A percentile compares a stretch with the other conserved stretches of the same genome.
Evolutionary conservation across 1,140 invertebrate species (phyloP).

Genomic region (Drosophila arizonae): DNA sequence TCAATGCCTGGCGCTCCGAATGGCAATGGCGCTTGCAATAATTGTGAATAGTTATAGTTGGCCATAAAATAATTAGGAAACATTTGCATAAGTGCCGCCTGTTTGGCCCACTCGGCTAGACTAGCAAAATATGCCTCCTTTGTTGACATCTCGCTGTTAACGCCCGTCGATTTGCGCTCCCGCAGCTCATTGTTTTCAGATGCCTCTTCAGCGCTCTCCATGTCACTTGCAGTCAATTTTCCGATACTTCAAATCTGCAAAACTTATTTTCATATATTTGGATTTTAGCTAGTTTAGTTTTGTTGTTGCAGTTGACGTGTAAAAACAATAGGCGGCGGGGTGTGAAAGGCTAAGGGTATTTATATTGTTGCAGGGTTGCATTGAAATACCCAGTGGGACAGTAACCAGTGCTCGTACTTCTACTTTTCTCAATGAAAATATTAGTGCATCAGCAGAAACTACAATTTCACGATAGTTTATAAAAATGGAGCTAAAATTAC

Average conservation of each 20-base stretch:
- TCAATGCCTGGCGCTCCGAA: conserved; percentile 17
- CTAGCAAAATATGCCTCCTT: conserved; percentile 85
- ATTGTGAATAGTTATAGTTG: conserved; percentile 84
- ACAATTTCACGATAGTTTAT: background rate
- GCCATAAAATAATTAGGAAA: conserved; percentile 85
- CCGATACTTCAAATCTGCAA: conserved; percentile 2
- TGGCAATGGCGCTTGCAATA: conserved; percentile 80
- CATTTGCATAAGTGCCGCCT: conserved; percentile 84
- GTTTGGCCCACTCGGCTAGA: conserved; percentile 84
- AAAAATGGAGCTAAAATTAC: too few relatives aligned
- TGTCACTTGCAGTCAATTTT: conserved; percentile 5
- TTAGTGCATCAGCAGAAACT: background rate
- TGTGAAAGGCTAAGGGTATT: conserved; percentile 18
- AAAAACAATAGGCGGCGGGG: conserved; percentile 23
- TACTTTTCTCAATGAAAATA: background rate
- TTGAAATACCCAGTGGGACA: conserved; percentile 6
- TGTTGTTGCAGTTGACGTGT: conserved; percentile 69
- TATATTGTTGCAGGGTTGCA: conserved; percentile 39
- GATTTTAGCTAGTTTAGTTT: conserved; percentile 25
- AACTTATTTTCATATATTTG: conserved; percentile 26
- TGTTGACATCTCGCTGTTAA: conserved; percentile 57
- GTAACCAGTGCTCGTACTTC: background rate
- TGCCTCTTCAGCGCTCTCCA: conserved; percentile 27
- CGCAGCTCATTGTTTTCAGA: conserved; percentile 10
- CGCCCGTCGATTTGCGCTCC: conserved; percentile 23